Percentiles rank a stretch among this genome's conserved stretches.
Conservation (phyloP, 1,140 invertebrate species). For the Aphelinus atriplicis region DNA sequence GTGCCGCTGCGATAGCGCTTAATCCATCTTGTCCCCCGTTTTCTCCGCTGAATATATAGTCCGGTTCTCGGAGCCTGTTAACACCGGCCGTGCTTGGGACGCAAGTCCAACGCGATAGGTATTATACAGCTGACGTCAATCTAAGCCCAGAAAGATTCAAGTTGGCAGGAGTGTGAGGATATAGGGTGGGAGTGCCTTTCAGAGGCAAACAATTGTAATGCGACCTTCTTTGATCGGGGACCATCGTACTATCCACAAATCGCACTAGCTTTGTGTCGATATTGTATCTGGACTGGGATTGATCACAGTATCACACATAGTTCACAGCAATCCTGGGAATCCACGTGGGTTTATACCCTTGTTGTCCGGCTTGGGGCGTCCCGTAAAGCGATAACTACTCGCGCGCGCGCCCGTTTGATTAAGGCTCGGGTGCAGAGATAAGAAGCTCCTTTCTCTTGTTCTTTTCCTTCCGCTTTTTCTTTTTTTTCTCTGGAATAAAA, state of each 20-base stretch:
- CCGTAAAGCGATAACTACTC: background rate
- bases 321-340: background rate
- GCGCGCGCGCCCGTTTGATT: constrained; percentile 25
- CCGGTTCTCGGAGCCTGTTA: too few species aligned
- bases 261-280: too few species aligned
- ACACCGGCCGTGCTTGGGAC: too few species aligned
- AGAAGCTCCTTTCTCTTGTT: background rate
- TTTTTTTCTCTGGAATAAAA: background rate
- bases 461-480: too few species aligned
- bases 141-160: too few species aligned
- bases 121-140: too few species aligned
- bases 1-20: background rate
- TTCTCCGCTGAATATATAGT: too few species aligned
- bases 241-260: background rate
- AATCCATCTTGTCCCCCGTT: background rate
- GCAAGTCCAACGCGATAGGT: too few species aligned
- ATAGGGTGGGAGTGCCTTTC: too few species aligned
- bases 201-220: constrained; percentile 1
- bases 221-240: constrained; percentile 13
- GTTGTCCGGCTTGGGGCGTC: constrained; percentile 14
- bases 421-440: constrained; percentile 12
- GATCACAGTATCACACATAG: constrained; percentile 3
- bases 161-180: too few species aligned
- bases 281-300: constrained; percentile 23
- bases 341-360: constrained; percentile 14